Evolutionary conservation across 2,797 vertebrate species (phyloP), one percentile per base, ranked within the genome.

Genomic region (Uromys caudimaculatus): DNA sequence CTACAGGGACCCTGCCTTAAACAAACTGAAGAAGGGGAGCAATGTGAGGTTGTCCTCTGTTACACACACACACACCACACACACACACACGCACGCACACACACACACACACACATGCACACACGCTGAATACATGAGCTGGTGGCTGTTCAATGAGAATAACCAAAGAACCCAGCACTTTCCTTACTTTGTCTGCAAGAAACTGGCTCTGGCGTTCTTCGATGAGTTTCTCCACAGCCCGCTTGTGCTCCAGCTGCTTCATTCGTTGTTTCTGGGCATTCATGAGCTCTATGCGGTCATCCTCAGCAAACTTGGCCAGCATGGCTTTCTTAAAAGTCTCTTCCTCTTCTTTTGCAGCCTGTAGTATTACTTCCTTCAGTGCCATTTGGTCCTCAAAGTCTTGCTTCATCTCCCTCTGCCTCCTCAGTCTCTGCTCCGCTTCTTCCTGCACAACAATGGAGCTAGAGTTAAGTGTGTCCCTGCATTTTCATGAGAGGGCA

Each of bases 201-300:
- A 97, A 98, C 97, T 99, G 99, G 71, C 95, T 98, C 83, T 96
- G 98, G 77, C 98, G 98, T 6, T 99, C 99, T 94, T 99, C 99
- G 1, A 99, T 98, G 38, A 99, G 98, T 87, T 99, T 99, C 97
- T 99, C 99, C 97, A 99, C 99, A 0, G 99, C 99, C 1, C 97
- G 98, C 94, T 97, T 99, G 98, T 99, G 99, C 96, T 99, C 99
- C 0, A 99, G 98, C 89, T 99, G 99, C 97, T 99, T 99, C 99
- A 99, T 99, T 82, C 99, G 99, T 2, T 98, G 98, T 89, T 98
- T 99, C 97, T 99, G 99, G 23, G 98, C 98, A 0, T 99, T 99
- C 99, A 99, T 99, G 98, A 99, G 99, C 95, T 99, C 99, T 5
- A 99, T 97, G 24, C 99, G 99, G 93, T 99, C 99, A 0, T 99